A percentile compares a stretch with the other conserved stretches of the same genome.
Conservation (phyloP, 2,888 invertebrate genomes). For the Scelioninae gen. 2 region DNA sequence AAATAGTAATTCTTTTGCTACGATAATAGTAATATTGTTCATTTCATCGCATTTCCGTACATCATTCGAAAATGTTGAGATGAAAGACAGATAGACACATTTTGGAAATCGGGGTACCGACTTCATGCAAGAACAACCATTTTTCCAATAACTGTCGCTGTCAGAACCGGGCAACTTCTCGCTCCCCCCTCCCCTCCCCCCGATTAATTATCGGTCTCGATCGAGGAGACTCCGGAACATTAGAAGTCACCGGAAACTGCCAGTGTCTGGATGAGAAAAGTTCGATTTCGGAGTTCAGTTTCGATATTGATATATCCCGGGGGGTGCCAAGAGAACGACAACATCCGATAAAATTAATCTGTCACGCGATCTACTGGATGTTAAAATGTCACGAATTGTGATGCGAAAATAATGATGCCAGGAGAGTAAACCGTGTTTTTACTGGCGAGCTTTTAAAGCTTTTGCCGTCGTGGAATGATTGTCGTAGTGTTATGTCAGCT, state of each 20-base stretch:
- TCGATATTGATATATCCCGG: constrained; percentile 35
- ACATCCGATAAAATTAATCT: constrained; percentile 44
- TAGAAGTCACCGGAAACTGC: constrained; percentile 9
- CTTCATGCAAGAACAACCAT: not conserved
- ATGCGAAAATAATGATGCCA: constrained; percentile 43
- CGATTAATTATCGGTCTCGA: constrained; percentile 33
- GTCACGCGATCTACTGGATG: constrained; percentile 29
- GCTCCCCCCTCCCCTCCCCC: constrained; percentile 1
- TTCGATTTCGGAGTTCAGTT: constrained; percentile 18
- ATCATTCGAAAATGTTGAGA: too few relatives aligned
- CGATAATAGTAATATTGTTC: too few relatives aligned
- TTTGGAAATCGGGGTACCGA: not conserved
- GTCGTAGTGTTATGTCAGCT: constrained; percentile 7
- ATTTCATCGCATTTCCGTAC: too few relatives aligned
- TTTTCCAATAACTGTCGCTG: constrained; percentile 5
- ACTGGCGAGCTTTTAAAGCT: constrained; percentile 14
- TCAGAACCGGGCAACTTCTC: not conserved
- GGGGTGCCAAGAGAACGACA: constrained; percentile 16
- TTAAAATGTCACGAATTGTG: constrained; percentile 33
- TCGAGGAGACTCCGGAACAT: not conserved
- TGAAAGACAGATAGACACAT: too few relatives aligned
- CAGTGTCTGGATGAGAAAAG: constrained; percentile 35
- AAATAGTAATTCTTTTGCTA: too few relatives aligned
- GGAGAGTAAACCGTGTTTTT: constrained; percentile 22
- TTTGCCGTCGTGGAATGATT: not conserved